Percentiles rank a stretch among this genome's conserved stretches.
Conservation (phyloP, 2,113 vertebrate species). For the Clupea harengus region DNA sequence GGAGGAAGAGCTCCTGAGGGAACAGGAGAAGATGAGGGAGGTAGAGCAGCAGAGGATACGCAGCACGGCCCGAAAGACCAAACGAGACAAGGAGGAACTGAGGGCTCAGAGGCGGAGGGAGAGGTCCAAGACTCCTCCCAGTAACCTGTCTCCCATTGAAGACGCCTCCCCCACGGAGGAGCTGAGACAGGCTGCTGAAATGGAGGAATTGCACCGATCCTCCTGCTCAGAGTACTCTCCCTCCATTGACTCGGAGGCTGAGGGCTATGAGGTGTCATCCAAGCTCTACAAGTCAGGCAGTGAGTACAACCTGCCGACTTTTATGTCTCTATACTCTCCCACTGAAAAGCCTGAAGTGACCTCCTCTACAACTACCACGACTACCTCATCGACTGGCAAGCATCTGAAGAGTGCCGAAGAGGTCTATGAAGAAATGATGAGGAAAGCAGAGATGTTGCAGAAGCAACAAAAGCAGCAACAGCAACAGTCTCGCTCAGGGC, state of each 20-base stretch:
- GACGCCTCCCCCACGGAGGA: constrained; percentile 97
- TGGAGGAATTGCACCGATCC: constrained; percentile 97
- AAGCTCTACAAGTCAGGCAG: constrained; percentile 94
- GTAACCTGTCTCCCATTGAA: constrained; percentile 96
- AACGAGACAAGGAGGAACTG: constrained; percentile 95
- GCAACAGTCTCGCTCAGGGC: constrained; percentile 60
- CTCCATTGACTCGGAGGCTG: constrained; percentile 92
- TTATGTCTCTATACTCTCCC: constrained; percentile 96
- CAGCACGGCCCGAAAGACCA: constrained; percentile 92
- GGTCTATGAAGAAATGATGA: constrained; percentile 98
- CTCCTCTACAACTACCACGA: constrained; percentile 60
- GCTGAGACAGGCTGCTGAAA: constrained; percentile 92
- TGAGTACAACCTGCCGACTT: constrained; percentile 94
- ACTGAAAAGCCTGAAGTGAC: constrained; percentile 78
- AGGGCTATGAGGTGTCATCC: constrained; percentile 82
- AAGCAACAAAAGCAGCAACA: constrained; percentile 77
- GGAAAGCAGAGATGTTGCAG: constrained; percentile 92
- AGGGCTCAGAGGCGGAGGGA: constrained; percentile 93
- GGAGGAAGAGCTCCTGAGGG: constrained; percentile 92
- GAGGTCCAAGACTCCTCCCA: constrained; percentile 95
- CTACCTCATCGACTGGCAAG: constrained; percentile 76
- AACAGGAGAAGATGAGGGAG: constrained; percentile 98
- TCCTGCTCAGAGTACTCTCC: constrained; percentile 97
- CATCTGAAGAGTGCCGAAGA: constrained; percentile 94
- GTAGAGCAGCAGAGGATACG: constrained; percentile 95